Conservation (phyloP, 2,888 invertebrate species). For the Cepaea hortensis region DNA sequence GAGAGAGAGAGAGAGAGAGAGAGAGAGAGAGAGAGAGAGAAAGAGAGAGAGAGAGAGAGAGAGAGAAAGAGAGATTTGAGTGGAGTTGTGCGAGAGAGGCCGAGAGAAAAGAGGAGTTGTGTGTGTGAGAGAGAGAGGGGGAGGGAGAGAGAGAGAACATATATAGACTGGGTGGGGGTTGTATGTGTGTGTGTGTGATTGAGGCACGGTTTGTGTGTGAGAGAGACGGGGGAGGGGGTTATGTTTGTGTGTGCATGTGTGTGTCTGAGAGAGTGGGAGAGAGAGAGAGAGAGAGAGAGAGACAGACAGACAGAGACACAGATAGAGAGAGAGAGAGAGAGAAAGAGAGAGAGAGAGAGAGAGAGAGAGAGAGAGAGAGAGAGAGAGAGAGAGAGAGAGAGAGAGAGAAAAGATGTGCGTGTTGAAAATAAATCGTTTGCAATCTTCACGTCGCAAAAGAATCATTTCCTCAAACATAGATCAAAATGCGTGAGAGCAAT, state of each 20-base stretch:
- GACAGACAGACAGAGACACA: not conserved
- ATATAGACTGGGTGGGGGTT: not conserved
- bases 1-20: not conserved
- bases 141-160: not conserved
- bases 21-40: not conserved
- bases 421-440: not conserved
- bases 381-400: constrained; percentile 22
- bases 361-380: not conserved
- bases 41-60: not conserved
- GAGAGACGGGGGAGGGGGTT: not conserved
- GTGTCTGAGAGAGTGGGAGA: not conserved
- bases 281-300: not conserved
- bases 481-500: too few species aligned
- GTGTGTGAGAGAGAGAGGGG: not conserved
- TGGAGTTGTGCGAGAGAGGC: too few species aligned
- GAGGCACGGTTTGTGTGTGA: not conserved
- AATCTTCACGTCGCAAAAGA: too few species aligned
- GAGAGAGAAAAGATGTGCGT: not conserved
- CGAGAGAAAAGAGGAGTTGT: too few species aligned
- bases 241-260: not conserved
- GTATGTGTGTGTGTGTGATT: not conserved
- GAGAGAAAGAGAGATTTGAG: not conserved
- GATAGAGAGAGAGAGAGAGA: constrained; percentile 4
- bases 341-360: not conserved
- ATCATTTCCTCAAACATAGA: too few species aligned